A percentile compares a stretch with the other conserved stretches of the same genome.
Conservation (phyloP, 2,797 vertebrate species). For the Neopelma chrysocephalum region DNA sequence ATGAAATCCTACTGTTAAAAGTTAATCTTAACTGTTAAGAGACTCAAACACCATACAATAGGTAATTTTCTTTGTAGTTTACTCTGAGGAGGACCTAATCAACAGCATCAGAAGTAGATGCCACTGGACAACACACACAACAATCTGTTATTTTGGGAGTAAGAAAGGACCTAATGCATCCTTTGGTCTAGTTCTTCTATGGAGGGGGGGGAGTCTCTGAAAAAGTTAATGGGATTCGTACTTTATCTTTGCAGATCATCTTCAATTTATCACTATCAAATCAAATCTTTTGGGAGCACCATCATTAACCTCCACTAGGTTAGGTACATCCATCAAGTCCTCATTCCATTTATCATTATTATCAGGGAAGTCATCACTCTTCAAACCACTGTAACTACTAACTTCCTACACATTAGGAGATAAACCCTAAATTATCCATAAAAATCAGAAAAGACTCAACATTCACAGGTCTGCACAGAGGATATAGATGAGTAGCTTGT, state of each 20-base stretch:
- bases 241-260: slow-evolving; percentile 34
- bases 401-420: slow-evolving; percentile 10
- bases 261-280: slow-evolving; percentile 39
- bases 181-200: neutral
- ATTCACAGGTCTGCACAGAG: neutral
- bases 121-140: neutral
- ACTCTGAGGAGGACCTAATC: neutral
- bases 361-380: slow-evolving; percentile 7
- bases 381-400: neutral
- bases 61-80: neutral
- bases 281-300: slow-evolving; percentile 32
- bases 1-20: neutral
- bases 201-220: neutral
- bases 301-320: slow-evolving; percentile 15
- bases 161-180: neutral
- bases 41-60: neutral
- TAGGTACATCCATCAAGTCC: slow-evolving; percentile 19
- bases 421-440: slow-evolving; percentile 6
- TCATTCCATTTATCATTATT: slow-evolving; percentile 42
- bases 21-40: neutral
- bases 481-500: neutral
- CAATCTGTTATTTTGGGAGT: neutral
- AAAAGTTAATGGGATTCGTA: neutral
- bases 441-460: neutral
- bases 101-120: neutral